These are phyloP conservation scores for Thumatha senex DNA, from an alignment of 2,888 invertebrate species.

Conservation along the genomic window DNA sequence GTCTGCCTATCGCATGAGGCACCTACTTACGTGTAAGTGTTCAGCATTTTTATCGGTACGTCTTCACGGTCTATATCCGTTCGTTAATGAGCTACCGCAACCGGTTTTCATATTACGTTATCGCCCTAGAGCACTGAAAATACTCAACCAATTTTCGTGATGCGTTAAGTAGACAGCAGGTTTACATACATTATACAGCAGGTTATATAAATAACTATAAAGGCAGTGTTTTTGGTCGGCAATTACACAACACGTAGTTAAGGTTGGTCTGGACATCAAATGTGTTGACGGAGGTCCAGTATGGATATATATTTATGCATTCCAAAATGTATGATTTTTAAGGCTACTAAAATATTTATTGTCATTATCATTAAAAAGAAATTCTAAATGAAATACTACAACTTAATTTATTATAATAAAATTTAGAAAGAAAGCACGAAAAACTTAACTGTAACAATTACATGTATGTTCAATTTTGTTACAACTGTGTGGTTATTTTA, in stretches of 20 bases:
- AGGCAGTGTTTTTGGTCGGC: too few species aligned
- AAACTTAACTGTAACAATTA: not conserved
- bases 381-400: not conserved
- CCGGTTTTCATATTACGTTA: slow-evolving; percentile 3
- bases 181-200: too few species aligned
- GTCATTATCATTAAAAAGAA: too few species aligned
- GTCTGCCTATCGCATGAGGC: not conserved
- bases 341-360: too few species aligned
- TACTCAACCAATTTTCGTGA: not conserved
- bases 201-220: too few species aligned
- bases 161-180: too few species aligned
- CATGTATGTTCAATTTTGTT: not conserved
- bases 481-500: not conserved
- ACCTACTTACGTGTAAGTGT: not conserved
- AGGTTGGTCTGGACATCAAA: too few species aligned
- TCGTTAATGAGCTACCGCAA: slow-evolving; percentile 1
- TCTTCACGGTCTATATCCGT: slow-evolving; percentile 7
- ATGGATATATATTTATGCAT: too few species aligned
- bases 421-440: too few species aligned
- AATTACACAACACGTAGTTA: too few species aligned
- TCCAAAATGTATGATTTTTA: too few species aligned
- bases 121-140: not conserved
- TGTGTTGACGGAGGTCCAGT: too few species aligned
- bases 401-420: not conserved
- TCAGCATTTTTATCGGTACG: slow-evolving; percentile 4